Evolutionary conservation across 1,140 invertebrate genomes (phyloP).

Genomic region (Spodoptera frugiperda): DNA sequence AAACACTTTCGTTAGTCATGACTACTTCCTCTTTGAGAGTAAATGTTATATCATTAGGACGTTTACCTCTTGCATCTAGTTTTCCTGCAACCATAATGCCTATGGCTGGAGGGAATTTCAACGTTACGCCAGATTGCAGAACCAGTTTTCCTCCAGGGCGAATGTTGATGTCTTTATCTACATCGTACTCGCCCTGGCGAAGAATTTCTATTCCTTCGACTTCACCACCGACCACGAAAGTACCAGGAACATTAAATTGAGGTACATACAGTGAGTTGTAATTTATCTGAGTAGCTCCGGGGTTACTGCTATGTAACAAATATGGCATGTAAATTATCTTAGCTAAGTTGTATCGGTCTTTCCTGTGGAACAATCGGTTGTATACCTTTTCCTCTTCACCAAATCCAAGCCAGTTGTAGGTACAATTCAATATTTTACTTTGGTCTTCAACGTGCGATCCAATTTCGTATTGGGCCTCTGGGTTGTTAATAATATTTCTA

Average conservation of each 20-base stretch:
- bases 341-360: constrained; percentile 96
- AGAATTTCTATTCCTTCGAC: constrained; percentile 94
- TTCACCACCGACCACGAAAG: constrained; percentile 93
- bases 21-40: constrained; percentile 91
- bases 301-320: constrained; percentile 93
- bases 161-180: constrained; percentile 96
- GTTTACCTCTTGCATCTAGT: constrained; percentile 92
- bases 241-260: constrained; percentile 89
- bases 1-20: constrained; percentile 88
- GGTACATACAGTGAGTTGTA: constrained; percentile 91
- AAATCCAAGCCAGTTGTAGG: constrained; percentile 97
- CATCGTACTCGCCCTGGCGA: constrained; percentile 92
- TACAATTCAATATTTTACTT: constrained; percentile 96
- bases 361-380: constrained; percentile 94
- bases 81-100: constrained; percentile 98
- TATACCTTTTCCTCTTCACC: constrained; percentile 92
- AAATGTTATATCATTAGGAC: constrained; percentile 92
- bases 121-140: constrained; percentile 94
- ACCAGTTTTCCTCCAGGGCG: constrained; percentile 94
- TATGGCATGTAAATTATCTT: constrained; percentile 95
- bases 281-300: constrained; percentile 92
- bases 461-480: constrained; percentile 96
- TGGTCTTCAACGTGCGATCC: constrained; percentile 98
- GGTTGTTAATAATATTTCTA: constrained; percentile 97
- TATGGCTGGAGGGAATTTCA: constrained; percentile 95